phyloP scores from a whole-genome alignment of 2,888 invertebrate species.

The Bombylius discolor region DNA sequence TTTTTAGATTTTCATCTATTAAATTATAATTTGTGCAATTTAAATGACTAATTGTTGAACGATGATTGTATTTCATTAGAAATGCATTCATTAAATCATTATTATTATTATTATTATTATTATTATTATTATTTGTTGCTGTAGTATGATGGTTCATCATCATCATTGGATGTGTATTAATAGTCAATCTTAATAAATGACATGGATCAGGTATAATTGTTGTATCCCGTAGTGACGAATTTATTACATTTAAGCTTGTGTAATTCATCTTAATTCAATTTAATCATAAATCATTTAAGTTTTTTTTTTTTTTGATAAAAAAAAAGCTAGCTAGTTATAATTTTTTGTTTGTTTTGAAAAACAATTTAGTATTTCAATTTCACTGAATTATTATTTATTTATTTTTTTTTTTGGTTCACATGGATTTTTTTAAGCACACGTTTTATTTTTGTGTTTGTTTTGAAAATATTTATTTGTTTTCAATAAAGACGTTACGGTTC shows the following conservation, averaged over 20 bases:
- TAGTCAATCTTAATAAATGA: conserved; percentile 1
- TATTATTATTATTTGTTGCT: not conserved
- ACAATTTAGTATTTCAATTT: no score
- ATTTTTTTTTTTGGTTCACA: no score
- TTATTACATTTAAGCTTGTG: conserved; percentile 3
- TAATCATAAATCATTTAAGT: no score
- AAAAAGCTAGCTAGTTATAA: no score
- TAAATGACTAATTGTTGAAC: not conserved
- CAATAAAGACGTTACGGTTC: no score
- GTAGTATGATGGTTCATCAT: not conserved
- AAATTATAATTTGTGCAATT: not conserved
- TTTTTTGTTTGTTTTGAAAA: no score
- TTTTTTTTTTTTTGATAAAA: no score
- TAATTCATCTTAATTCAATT: conserved; percentile 4
- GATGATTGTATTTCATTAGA: not conserved
- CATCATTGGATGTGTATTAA: not conserved
- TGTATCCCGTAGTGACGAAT: conserved; percentile 2
- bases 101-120: not conserved
- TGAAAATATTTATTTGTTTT: no score
- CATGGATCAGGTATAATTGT: conserved; percentile 2
- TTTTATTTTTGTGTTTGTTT: no score
- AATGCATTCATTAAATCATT: not conserved
- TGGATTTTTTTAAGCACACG: no score
- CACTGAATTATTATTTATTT: no score
- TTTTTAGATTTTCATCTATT: not conserved